Evolutionary conservation across 2,797 vertebrate genomes (phyloP), one percentile per base, ranked within the genome.

Genomic region (Orientallactaga sibirica): DNA sequence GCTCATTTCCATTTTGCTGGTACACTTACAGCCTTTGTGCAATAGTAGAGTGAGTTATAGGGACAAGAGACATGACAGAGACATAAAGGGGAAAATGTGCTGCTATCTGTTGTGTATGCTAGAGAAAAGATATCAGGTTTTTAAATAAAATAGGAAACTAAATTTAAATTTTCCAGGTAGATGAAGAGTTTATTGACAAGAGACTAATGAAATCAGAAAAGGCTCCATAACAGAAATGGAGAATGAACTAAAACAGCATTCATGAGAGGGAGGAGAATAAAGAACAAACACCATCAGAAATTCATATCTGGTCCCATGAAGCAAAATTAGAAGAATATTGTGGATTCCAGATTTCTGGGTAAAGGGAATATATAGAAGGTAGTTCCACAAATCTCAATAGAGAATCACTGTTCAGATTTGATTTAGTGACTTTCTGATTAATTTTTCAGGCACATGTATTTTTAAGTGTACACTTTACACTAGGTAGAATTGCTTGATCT

Each of bases 151-250:
- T 8, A 14, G 37, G 4, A 29, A 25, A 80, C 15, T 33, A 80
- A 27, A 86, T n/a, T 83, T 79, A 86, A 80, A 77, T n/a, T 90
- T 92, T 48, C 12, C 27, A 55, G 27, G 88, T 82, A 58, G 75
- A 62, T 64, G 61, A 70, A 76, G 22, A 27, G 6, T 0, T 33
- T 67, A 12, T 61, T 7, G 11, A 73, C 11, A 84, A n/a, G 29
- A 14, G 18, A 41, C 52, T 75, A 9, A 19, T 55, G 25, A 25
- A 84, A 41, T 33, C 7, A 85, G 37, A 93, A 37, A 52, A 82
- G 3, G 8, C 19, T 48, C 43, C 62, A 5, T 64, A 82, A 64
- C 18, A 22, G 27, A 27, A 91, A 61, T 52, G 24, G 79, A 37
- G 29, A 68, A 1, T 55, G 27, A 78, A 95, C 61, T 64, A 19